A percentile compares a stretch with the other conserved stretches of the same genome.
Evolutionary conservation across 2,888 invertebrate genomes (phyloP).

Genomic region (Drosophila testacea): DNA sequence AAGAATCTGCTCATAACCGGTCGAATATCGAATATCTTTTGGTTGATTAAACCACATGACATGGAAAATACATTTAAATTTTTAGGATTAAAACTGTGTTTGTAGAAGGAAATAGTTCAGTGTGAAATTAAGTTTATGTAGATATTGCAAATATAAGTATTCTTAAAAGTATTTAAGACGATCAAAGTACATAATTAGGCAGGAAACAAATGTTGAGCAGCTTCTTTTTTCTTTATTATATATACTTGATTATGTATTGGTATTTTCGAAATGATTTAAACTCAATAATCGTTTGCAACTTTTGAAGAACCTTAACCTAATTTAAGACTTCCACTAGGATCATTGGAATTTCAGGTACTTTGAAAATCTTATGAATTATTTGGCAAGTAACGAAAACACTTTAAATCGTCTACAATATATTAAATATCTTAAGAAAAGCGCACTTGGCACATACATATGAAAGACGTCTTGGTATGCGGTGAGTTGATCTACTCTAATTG

Average conservation of each 20-base stretch:
- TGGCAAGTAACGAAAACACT: slow-evolving; percentile 68
- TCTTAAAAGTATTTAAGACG: slow-evolving; percentile 38
- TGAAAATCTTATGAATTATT: slow-evolving; percentile 78
- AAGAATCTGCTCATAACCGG: slow-evolving; percentile 14
- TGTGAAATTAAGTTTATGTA: not conserved
- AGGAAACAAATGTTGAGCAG: slow-evolving; percentile 51
- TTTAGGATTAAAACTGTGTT: slow-evolving; percentile 8
- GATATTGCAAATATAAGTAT: slow-evolving; percentile 9
- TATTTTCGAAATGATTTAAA: slow-evolving; percentile 44
- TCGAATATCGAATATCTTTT: slow-evolving; percentile 14
- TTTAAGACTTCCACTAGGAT: slow-evolving; percentile 65
- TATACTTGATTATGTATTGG: slow-evolving; percentile 14
- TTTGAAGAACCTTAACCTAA: slow-evolving; percentile 69
- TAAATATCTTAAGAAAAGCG: slow-evolving; percentile 43
- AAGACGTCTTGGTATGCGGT: slow-evolving; percentile 60
- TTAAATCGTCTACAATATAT: slow-evolving; percentile 47
- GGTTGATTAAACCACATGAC: slow-evolving; percentile 15
- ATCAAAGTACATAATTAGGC: slow-evolving; percentile 37
- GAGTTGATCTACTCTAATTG: slow-evolving; percentile 67
- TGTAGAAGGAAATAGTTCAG: not conserved
- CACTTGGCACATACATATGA: slow-evolving; percentile 57
- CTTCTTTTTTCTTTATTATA: slow-evolving; percentile 7
- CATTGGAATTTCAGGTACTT: slow-evolving; percentile 78
- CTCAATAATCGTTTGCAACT: slow-evolving; percentile 39
- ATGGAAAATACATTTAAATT: slow-evolving; percentile 21